Conservation (phyloP, 2,888 invertebrate species). For the Rotaria sp. region DNA sequence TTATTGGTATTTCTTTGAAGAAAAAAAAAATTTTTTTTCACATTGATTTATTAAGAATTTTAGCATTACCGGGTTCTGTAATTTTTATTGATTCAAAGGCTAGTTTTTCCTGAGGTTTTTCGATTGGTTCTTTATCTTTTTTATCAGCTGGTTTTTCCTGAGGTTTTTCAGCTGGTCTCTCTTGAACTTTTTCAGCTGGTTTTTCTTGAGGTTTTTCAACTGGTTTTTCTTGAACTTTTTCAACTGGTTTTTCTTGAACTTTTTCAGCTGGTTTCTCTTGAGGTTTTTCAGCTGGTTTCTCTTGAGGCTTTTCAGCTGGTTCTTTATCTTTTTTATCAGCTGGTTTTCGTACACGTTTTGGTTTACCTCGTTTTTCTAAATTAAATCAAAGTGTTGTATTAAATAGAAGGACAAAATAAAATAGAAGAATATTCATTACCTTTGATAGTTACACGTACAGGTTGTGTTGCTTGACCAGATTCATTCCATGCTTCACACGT, state of each 20-base stretch:
- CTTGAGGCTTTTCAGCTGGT: neutral
- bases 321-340: conserved; percentile 30
- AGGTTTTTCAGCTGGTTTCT: neutral
- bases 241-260: conserved; percentile 30
- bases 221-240: no score
- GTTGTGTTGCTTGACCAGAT: conserved; percentile 26
- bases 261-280: conserved; percentile 27
- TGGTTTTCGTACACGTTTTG: conserved; percentile 2
- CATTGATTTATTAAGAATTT: no score
- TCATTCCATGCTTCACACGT: conserved; percentile 40
- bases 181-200: no score
- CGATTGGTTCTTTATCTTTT: no score
- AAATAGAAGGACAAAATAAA: no score
- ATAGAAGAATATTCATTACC: neutral
- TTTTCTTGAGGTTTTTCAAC: no score
- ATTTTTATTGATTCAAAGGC: no score
- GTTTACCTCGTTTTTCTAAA: neutral
- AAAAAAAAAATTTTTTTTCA: neutral
- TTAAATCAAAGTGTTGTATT: no score
- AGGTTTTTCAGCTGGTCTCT: no score
- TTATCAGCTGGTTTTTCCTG: no score
- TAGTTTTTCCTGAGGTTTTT: no score
- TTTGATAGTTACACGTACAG: conserved; percentile 35
- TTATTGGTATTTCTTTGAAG: neutral
- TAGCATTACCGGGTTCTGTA: no score